Base-by-base conservation (phyloP, 2,113 vertebrate species). In the Cranoglanis bouderius region DNA sequence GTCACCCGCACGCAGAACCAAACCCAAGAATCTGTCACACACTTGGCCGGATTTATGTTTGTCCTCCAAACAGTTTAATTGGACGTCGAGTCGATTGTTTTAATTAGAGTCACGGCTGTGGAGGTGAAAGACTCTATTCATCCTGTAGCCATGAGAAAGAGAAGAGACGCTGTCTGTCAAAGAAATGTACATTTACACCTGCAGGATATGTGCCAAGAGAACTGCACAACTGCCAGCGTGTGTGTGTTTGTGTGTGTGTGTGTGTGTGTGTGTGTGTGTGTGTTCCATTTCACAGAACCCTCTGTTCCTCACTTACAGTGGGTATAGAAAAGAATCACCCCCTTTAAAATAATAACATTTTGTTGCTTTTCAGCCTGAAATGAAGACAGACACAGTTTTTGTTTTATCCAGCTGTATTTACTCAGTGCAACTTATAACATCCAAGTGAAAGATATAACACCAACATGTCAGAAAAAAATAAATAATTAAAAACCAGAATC, bases 11-110 rank as follows among this genome's bases (percentile, higher is more conserved):
- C 91, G 61, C 85, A 85, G 89, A 87, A 77, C 91, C 88, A 81
- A 94, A 93, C 92, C 90, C 92, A 93, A 91, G 92, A 93, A 74
- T 29, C 92, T 92, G 92, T 94, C 93, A 90, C 88, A 87, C 83
- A 83, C 93, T 88, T 88, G 82, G 83, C 91, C 87, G 24, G 57
- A 89, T 89, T 91, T 91, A 93, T 93, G 91, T 93, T 91, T 91
- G 92, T 86, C 89, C 90, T 82, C 89, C 87, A 89, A 78, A 90
- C 90, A 10, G 81, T 87, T 67, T 92, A 90, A 94, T 92, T 94
- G 88, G 92, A 93, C 57, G 32, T 86, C 92, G 89, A 90, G 91
- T 91, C 91, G 92, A 92, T 93, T 94, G 92, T 93, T 94, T 94
- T 89, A 89, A 86, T 93, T 93, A 89, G 82, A 55, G 80, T 85